A percentile compares a stretch with the other conserved stretches of the same genome.
Conservation (phyloP, 2,797 vertebrate species). For the Liparis tanakae region DNA sequence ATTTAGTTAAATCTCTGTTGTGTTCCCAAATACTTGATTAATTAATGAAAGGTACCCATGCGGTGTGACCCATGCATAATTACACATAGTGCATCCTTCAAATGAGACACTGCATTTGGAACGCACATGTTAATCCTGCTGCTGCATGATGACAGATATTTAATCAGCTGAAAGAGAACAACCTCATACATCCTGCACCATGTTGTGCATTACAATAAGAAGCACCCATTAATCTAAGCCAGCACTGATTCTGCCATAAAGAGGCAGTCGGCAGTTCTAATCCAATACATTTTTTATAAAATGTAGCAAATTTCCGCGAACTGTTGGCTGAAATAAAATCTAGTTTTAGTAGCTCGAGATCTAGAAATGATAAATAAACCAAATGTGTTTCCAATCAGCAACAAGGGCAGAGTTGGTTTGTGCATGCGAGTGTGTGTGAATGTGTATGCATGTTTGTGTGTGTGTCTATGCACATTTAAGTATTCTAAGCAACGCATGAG, state of each 20-base stretch:
- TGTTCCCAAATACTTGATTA: conserved; percentile 16
- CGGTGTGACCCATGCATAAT: conserved; percentile 36
- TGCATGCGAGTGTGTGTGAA: not conserved
- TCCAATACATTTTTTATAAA: not conserved
- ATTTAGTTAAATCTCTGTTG: conserved; percentile 28
- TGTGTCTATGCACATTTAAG: conserved; percentile 3
- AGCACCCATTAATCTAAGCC: not conserved
- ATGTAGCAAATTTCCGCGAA: not conserved
- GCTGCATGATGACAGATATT: conserved; percentile 6
- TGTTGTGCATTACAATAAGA: not conserved
- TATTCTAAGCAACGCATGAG: not conserved
- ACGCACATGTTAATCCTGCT: conserved; percentile 18
- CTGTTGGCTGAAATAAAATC: not conserved
- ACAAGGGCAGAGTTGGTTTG: not conserved
- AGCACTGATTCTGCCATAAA: not conserved
- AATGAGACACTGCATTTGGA: conserved; percentile 36
- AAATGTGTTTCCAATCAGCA: not conserved
- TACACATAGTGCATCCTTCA: conserved; percentile 8
- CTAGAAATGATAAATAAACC: not conserved
- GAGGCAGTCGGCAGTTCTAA: not conserved
- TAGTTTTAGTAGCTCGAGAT: not conserved
- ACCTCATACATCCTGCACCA: not conserved
- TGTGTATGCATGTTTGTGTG: not conserved
- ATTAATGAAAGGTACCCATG: conserved; percentile 31
- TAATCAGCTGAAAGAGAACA: conserved; percentile 20